Evolutionary conservation across 2,888 invertebrate species (phyloP).

Genomic region (Oscheius sp.): DNA sequence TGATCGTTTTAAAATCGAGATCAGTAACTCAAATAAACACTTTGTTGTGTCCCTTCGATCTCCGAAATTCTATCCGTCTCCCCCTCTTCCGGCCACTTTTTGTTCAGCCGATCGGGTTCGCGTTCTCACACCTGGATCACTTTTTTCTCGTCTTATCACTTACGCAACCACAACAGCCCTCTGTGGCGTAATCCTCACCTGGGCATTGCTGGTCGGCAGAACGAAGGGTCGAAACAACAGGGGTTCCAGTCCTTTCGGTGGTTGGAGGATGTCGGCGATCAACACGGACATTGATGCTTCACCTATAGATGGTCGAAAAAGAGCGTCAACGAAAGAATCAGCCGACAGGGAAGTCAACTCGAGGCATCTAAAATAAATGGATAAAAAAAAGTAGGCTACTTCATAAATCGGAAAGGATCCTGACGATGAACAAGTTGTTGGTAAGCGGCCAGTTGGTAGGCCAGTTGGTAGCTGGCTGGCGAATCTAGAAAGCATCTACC

Average conservation of each 20-base stretch:
- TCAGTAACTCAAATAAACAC: too few species aligned
- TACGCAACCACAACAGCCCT: too few species aligned
- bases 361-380: conserved; percentile 34
- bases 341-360: conserved; percentile 30
- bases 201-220: too few species aligned
- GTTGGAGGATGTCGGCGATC: conserved; percentile 47
- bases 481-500: conserved; percentile 38
- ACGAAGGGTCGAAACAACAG: conserved; percentile 5
- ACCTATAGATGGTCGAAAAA: conserved; percentile 53
- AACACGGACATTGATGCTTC: conserved; percentile 49
- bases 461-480: conserved; percentile 37
- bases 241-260: conserved; percentile 32
- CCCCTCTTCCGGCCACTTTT: too few species aligned
- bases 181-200: too few species aligned
- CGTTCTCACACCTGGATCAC: too few species aligned
- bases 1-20: too few species aligned
- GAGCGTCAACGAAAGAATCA: conserved; percentile 39
- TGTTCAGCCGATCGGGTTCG: too few species aligned
- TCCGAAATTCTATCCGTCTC: too few species aligned
- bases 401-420: conserved; percentile 57
- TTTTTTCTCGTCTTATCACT: too few species aligned
- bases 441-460: conserved; percentile 54
- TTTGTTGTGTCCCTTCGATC: too few species aligned
- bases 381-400: conserved; percentile 27
- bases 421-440: conserved; percentile 47